Evolutionary conservation across 2,888 invertebrate genomes (phyloP).

Genomic region (Xestia sexstrigata): DNA sequence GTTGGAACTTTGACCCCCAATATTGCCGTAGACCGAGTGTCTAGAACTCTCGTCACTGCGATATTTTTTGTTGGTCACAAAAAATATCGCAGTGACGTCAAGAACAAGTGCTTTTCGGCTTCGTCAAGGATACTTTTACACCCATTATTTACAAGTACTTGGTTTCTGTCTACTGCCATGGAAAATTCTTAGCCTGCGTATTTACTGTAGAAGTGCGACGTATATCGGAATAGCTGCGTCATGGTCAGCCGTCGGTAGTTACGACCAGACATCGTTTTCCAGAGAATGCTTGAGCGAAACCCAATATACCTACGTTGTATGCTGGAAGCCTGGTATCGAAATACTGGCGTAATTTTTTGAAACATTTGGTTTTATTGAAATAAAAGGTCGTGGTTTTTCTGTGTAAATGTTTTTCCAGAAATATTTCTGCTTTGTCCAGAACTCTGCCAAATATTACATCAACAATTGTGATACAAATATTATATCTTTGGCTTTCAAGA

Average conservation of each 20-base stretch:
- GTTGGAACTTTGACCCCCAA: no score
- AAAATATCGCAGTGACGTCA: no score
- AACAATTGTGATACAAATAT: not conserved
- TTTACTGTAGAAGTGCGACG: constrained; percentile 7
- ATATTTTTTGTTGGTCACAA: no score
- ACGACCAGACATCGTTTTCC: constrained; percentile 37
- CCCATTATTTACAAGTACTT: not conserved
- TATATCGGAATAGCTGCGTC: constrained; percentile 33
- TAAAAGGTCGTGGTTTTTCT: not conserved
- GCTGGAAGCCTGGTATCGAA: not conserved
- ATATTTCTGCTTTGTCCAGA: not conserved
- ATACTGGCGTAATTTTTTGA: not conserved
- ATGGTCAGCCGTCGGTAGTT: constrained; percentile 47
- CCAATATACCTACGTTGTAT: constrained; percentile 18
- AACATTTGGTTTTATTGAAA: not conserved
- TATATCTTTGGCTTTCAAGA: not conserved
- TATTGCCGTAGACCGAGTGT: no score
- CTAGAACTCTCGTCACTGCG: no score
- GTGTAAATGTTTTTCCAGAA: not conserved
- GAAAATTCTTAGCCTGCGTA: not conserved
- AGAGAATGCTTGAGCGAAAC: constrained; percentile 37
- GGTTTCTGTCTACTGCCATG: not conserved
- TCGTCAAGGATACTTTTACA: no score
- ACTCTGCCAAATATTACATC: not conserved
- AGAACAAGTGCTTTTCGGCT: no score